Base-by-base conservation (phyloP, 2,797 vertebrate genomes). In the Perodicticus potto region DNA sequence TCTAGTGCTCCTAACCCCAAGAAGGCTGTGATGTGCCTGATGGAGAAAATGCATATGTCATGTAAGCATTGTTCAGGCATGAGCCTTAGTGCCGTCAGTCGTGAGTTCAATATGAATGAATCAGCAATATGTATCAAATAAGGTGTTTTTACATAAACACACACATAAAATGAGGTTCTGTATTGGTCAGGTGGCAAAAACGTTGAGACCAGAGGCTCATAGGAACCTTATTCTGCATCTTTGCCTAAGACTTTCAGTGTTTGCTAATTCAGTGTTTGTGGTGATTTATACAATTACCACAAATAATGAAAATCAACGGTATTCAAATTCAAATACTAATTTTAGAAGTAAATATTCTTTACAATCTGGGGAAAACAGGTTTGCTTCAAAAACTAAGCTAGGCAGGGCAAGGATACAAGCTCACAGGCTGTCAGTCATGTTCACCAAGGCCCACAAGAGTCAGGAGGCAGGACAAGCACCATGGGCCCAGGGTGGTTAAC, bases 271-370 rank as follows among this genome's bases (percentile, higher is more conserved):
- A 34, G 22, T 2, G 2, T 53, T n/a, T 2, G 1, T 7, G 16
- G 34, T 8, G 32, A 72, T 53, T 40, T 49, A 2, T 9, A 59
- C 40, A 73, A 27, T 73, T 67, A 22, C 29, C 2, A 61, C 7
- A 14, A 32, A 59, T 40, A 89, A 67, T 0, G 4, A 85, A 53
- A 81, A 85, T 57, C 63, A 43, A 37, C 22, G 53, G 76, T 27
- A 61, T n/a, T 81, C 34, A 40, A 65, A 74, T 37, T 70, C 73
- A 69, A 76, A 34, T 19, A 19, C 27, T 74, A 45, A 93, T 59
- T 63, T 97, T 91, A 76, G 61, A 91, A 85, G 65, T 23, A 83
- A 73, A 34, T 5, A 77, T 53, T n/a, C 37, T 57, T 94, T 57
- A 20, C 45, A 70, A 76, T 40, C 13, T 63, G 85, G 65, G 63